Base-by-base conservation (phyloP, 1,140 invertebrate genomes). In the Copidosoma floridanum region DNA sequence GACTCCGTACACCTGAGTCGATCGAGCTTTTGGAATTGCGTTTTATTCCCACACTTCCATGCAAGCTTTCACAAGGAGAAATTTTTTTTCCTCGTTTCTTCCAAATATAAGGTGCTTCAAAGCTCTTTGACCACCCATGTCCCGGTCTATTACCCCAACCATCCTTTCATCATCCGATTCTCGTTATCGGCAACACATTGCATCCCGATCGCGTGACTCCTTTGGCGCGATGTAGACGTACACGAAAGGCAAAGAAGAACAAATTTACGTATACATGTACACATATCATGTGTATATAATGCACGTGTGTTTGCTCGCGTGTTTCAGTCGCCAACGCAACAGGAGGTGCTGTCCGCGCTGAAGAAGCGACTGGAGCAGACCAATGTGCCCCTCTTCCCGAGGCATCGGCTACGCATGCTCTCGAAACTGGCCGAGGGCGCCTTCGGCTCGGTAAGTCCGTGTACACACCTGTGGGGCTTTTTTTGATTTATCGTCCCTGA, bases 361-460 rank as follows among this genome's bases (percentile, higher is more conserved):
- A 88, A 87, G 77, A 84, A 83, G 72, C 83, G 88, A 51, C 76
- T 90, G 65, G 87, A 89, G 74, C 85, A 85, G 57, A 87, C 86
- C 20, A 84, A 84, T 54, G 86, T 91, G 43, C 84, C 86, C 63
- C 90, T 94, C 82, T 92, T 95, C 77, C 90, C 92, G 59, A 82
- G 92, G 65, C 90, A 93, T 76, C 84, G 91, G 71, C 85, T 96
- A 29, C 82, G 91, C 62, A 93, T 94, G 87, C 84, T 95, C 55
- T 91, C 92, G 40, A 93, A 94, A 73, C 82, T 95, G 27, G 92
- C 92, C 20, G 92, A 94, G 77, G 93, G 93, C 62, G 89, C 91
- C 46, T 96, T 94, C 77, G 93, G 93, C 78, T 93, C 92, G 76
- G 93, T 95, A 82, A 83, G 82, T 81, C 64, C 52, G 65, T 21